phyloP scores from a whole-genome alignment of 2,888 invertebrate species.

The Morinoia aosen region DNA sequence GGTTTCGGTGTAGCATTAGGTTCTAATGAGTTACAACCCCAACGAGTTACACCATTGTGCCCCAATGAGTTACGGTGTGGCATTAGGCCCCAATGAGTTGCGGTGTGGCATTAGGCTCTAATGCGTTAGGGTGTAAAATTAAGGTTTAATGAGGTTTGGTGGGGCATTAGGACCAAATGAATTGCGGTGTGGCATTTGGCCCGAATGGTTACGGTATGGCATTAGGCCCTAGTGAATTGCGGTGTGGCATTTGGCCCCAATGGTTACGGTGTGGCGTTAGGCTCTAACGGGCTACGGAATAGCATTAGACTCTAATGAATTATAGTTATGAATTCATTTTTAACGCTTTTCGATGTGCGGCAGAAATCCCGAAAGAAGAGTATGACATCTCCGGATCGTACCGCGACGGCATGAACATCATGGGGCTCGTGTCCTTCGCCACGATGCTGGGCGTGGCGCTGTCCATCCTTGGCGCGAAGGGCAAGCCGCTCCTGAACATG shows the following conservation, averaged over 20 bases:
- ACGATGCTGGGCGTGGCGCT: slow-evolving; percentile 89
- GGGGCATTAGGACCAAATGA: no score
- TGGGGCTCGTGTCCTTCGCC: slow-evolving; percentile 73
- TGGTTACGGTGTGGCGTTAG: neutral
- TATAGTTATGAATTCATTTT: neutral
- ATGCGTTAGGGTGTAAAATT: neutral
- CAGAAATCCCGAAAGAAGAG: slow-evolving; percentile 60
- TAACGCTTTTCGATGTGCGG: neutral
- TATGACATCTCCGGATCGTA: slow-evolving; percentile 78
- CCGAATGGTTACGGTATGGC: neutral
- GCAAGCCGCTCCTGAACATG: slow-evolving; percentile 82
- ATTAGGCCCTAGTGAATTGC: no score
- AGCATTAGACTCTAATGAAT: neutral
- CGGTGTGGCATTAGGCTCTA: neutral
- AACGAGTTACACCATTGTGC: no score
- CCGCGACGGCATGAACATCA: slow-evolving; percentile 84
- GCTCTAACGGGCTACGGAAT: no score
- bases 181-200: no score
- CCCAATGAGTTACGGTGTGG: neutral
- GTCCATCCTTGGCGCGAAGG: slow-evolving; percentile 87
- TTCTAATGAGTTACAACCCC: neutral
- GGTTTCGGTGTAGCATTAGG: no score
- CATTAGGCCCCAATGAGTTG: no score
- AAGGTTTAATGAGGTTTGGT: neutral
- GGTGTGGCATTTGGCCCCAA: no score